Base-by-base conservation (phyloP, 2,888 invertebrate genomes). In the Epirrita christyi region DNA sequence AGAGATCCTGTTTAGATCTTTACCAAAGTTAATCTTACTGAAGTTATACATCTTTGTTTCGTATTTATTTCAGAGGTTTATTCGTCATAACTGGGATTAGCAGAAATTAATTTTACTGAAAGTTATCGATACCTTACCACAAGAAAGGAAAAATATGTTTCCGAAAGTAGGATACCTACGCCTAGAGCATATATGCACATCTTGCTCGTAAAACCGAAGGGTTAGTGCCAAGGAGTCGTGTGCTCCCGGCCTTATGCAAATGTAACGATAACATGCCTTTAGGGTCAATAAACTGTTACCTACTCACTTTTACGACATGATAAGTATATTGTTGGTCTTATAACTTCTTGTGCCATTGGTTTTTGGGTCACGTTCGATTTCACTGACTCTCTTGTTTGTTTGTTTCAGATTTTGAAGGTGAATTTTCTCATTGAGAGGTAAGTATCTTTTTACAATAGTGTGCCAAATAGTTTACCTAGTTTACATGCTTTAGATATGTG, bases 261-360 rank as follows among this genome's bases (percentile, higher is more conserved):
- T 90, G 81, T 85, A 78, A 88, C 85, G 88, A 88, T 89, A 90
- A 88, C 86, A 82, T 75, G 82, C 78, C 81, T 88, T 88, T 83
- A 88, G 88, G 83, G 88, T 86, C 88, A 87, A 88, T 91, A 89
- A 88, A 91, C 84, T 86, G 85, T 85, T 88, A 85, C 87, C 82
- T 84, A 79, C 87, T 85, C 81, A 80, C 71, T 79, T 88, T 89
- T 89, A 89, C 78, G 88, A 84, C 81, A 86, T 76, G 88, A 89
- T 90, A 90, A 89, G 86, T 89, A 86, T 85, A 88, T 87, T 88
- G 84, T 81, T 75, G 66, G 75, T 78, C 78, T 81, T 71, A 76
- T 80, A 75, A 71, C 73, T 71, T 71, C 66, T 65, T 69, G 61
- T 67, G 68, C 65, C 73, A 73, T 81, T 82, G 73, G 75, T 75